Evolutionary conservation across 1,140 invertebrate genomes (phyloP).

Genomic region (Neuroterus valhalla): DNA sequence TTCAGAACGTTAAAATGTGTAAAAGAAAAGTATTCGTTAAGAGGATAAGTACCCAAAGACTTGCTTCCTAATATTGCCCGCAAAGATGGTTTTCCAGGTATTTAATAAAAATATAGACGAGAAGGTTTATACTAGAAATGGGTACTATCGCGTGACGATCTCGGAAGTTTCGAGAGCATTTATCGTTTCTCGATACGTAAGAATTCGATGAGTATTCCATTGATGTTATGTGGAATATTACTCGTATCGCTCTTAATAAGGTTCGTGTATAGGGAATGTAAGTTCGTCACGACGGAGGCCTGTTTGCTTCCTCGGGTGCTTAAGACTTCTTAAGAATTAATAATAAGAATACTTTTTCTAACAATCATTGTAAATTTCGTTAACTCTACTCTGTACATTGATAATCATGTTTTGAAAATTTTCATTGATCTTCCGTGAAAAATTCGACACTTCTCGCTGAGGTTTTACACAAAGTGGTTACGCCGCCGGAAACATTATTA

Average conservation of each 20-base stretch:
- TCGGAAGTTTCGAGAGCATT: background rate
- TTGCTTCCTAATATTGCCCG: constrained; percentile 27
- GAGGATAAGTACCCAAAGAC: constrained; percentile 26
- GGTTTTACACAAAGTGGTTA: too few species aligned
- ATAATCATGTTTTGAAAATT: constrained; percentile 33
- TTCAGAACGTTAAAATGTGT: background rate
- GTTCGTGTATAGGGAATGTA: constrained; percentile 54
- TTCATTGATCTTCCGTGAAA: background rate
- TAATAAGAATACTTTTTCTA: constrained; percentile 57
- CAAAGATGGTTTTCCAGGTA: constrained; percentile 10
- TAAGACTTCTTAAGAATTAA: constrained; percentile 54
- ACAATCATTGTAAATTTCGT: constrained; percentile 63
- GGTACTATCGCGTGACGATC: background rate
- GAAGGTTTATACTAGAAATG: background rate
- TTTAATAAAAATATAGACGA: constrained; percentile 7
- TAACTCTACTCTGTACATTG: constrained; percentile 55
- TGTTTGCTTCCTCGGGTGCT: constrained; percentile 49
- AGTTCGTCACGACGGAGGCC: constrained; percentile 47
- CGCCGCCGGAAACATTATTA: background rate
- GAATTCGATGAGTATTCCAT: constrained; percentile 40
- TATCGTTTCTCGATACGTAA: constrained; percentile 1
- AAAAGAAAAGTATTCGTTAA: constrained; percentile 18
- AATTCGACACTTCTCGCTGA: too few species aligned
- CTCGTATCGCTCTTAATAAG: constrained; percentile 50
- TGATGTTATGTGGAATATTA: constrained; percentile 28